phyloP scores from a whole-genome alignment of 2,888 invertebrate genomes.

The Tupiocoris notatus region DNA sequence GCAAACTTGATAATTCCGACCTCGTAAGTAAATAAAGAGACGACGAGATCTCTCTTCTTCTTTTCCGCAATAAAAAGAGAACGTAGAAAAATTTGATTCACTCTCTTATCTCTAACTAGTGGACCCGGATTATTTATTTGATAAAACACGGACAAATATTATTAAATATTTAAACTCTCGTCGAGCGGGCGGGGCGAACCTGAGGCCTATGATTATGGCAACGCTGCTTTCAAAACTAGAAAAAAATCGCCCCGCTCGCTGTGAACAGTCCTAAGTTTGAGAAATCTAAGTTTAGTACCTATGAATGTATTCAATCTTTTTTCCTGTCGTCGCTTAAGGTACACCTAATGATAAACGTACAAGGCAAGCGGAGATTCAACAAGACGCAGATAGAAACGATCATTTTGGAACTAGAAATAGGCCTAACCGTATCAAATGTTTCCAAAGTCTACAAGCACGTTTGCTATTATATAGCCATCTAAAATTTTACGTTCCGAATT shows the following conservation, averaged over 20 bases:
- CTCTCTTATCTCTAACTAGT: constrained; percentile 29
- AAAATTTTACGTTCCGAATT: no score
- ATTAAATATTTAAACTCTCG: no score
- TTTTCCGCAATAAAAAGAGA: no score
- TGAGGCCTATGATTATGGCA: no score
- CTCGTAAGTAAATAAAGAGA: no score
- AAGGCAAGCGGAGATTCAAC: not conserved
- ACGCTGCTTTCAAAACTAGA: no score
- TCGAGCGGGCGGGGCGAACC: no score
- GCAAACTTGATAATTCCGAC: no score
- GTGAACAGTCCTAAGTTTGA: not conserved
- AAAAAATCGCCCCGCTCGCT: not conserved
- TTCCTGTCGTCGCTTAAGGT: not conserved
- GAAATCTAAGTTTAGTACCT: not conserved
- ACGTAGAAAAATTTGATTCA: constrained; percentile 26
- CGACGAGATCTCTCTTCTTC: no score
- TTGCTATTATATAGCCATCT: not conserved
- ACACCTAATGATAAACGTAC: not conserved
- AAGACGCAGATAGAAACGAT: not conserved
- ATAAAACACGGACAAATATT: constrained; percentile 9
- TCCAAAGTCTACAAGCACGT: not conserved
- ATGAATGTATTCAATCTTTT: not conserved
- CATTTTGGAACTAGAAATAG: not conserved
- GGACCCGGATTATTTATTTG: constrained; percentile 36
- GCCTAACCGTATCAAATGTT: not conserved